Evolutionary conservation across 1,140 invertebrate genomes (phyloP).

Genomic region (Charaxes varanes): DNA sequence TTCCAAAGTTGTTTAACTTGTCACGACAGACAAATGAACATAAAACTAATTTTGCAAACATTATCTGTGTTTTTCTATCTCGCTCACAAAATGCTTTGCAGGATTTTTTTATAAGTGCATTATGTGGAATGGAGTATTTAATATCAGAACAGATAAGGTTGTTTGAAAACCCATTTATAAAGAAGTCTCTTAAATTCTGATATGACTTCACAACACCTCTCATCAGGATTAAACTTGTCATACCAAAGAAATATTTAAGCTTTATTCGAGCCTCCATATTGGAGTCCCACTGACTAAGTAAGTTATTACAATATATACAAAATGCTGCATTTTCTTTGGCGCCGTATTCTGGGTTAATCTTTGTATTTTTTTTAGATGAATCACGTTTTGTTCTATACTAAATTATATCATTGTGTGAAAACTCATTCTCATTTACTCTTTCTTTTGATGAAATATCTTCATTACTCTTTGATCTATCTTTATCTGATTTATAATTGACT

Average conservation of each 20-base stretch:
- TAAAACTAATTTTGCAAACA: slow-evolving; percentile 24
- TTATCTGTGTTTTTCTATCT: slow-evolving; percentile 9
- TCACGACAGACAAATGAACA: slow-evolving; percentile 10
- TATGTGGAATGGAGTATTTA: slow-evolving; percentile 12
- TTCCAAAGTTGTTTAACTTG: background rate
- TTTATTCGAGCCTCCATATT: slow-evolving; percentile 1
- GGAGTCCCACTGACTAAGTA: slow-evolving; percentile 12
- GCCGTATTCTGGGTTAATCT: slow-evolving; percentile 7
- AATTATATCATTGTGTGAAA: background rate
- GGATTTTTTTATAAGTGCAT: slow-evolving; percentile 12
- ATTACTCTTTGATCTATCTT: background rate
- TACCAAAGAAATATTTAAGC: slow-evolving; percentile 20
- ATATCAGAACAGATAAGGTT: background rate
- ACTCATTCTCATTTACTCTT: background rate
- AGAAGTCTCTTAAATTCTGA: slow-evolving; percentile 13
- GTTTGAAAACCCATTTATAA: slow-evolving; percentile 1
- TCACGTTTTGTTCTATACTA: slow-evolving; percentile 11
- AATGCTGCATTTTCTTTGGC: slow-evolving; percentile 15
- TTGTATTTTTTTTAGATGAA: no score
- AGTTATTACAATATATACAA: slow-evolving; percentile 17
- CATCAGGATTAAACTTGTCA: slow-evolving; percentile 17
- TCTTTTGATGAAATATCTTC: background rate
- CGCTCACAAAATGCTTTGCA: slow-evolving; percentile 14
- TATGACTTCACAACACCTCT: slow-evolving; percentile 14
- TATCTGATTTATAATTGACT: no score